Evolutionary conservation across 2,113 vertebrate species (phyloP).

Genomic region (Corydoras sp.): DNA sequence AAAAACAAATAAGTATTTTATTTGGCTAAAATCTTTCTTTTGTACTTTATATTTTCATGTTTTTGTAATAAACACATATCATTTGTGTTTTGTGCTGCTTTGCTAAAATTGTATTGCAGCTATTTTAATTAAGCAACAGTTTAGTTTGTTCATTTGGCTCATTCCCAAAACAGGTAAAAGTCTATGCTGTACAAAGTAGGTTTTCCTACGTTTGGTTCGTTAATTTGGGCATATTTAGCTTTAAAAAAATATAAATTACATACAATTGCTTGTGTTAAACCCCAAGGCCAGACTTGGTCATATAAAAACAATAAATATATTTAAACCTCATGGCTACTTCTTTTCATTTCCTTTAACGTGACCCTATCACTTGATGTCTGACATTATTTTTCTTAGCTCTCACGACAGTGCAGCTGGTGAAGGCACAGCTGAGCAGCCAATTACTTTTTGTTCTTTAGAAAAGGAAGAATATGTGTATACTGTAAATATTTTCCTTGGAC

Average conservation of each 20-base stretch:
- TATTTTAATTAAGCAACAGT: no score
- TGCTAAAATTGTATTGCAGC: no score
- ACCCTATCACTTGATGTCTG: neutral
- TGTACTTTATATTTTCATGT: no score
- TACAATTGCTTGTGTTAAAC: neutral
- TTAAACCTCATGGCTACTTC: neutral
- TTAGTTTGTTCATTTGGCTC: no score
- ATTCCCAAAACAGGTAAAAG: no score
- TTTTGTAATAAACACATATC: no score
- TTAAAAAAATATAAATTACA: neutral
- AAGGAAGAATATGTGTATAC: conserved; percentile 1
- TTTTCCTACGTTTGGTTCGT: no score
- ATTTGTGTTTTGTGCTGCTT: no score
- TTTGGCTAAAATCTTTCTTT: no score
- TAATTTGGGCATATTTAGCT: no score
- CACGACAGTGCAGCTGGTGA: conserved; percentile 7
- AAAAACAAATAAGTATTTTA: no score
- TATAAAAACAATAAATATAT: neutral
- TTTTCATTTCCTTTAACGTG: conserved; percentile 10
- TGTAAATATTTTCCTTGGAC: conserved; percentile 1
- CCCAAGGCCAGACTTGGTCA: neutral
- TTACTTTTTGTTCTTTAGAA: neutral
- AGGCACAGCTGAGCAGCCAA: conserved; percentile 17
- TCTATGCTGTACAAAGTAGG: no score
- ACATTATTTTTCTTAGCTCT: conserved; percentile 2